Conservation (phyloP, 2,113 vertebrate species). For the Tympanuchus pallidicinctus region DNA sequence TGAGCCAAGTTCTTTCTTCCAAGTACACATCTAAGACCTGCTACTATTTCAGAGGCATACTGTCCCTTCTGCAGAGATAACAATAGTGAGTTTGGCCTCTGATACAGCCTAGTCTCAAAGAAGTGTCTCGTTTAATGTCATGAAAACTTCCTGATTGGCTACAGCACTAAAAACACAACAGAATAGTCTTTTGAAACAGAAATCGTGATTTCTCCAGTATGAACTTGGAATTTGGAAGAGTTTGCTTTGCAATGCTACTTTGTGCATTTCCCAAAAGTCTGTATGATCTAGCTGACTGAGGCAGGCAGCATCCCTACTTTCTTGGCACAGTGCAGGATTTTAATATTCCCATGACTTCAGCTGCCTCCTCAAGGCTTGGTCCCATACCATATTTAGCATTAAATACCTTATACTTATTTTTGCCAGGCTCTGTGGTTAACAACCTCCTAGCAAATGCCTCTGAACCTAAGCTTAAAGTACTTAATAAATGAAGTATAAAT, state of each 20-base stretch:
- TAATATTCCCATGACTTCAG: constrained; percentile 3
- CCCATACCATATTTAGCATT: neutral
- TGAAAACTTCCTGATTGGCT: neutral
- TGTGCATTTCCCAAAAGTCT: neutral
- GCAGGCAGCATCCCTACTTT: neutral
- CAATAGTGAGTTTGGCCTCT: neutral
- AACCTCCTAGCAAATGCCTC: neutral
- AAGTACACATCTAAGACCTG: neutral
- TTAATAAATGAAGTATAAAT: neutral
- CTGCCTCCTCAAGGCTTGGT: neutral
- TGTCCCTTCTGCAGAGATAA: neutral
- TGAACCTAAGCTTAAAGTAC: neutral
- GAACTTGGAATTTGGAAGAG: neutral
- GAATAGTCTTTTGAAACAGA: neutral
- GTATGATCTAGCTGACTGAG: neutral
- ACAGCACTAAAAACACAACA: neutral
- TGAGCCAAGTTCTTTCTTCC: neutral
- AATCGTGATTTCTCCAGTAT: neutral
- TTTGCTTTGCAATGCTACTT: neutral
- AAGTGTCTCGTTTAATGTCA: neutral
- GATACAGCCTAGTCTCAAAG: neutral
- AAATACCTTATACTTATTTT: constrained; percentile 12
- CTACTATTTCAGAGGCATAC: neutral
- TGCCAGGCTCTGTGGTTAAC: neutral
- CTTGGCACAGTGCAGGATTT: neutral